These are phyloP conservation scores for Gymnoscopelus braueri DNA, from an alignment of 2,797 vertebrate species.

Conservation along the genomic window DNA sequence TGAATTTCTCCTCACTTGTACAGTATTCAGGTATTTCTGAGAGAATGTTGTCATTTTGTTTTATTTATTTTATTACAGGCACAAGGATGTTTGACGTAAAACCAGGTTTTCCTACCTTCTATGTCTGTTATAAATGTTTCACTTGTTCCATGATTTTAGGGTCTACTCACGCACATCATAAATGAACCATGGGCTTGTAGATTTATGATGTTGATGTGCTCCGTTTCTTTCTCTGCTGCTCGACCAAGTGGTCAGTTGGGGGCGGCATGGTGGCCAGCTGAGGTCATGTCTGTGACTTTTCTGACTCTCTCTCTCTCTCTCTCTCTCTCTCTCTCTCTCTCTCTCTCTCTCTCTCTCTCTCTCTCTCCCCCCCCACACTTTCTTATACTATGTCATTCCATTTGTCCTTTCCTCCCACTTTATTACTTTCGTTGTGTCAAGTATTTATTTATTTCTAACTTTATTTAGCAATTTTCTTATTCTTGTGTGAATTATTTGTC, in stretches of 20 bases:
- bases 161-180: not conserved
- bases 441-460: not conserved
- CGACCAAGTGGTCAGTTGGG: slow-evolving; percentile 54
- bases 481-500: not conserved
- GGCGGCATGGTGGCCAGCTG: slow-evolving; percentile 62
- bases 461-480: not conserved
- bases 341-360: not conserved
- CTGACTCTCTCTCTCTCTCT: slow-evolving; percentile 44
- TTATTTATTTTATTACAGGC: too few species aligned
- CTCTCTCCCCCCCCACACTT: not conserved
- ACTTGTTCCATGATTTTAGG: too few species aligned
- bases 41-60: too few species aligned
- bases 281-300: slow-evolving; percentile 72
- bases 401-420: too few species aligned
- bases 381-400: too few species aligned
- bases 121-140: too few species aligned
- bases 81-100: too few species aligned
- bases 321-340: slow-evolving; percentile 1
- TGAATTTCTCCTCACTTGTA: too few species aligned
- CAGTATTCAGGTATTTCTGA: too few species aligned
- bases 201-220: not conserved
- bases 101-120: too few species aligned
- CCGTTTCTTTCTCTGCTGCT: slow-evolving; percentile 27
- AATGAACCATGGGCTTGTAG: slow-evolving; percentile 18
- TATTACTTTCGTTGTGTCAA: too few species aligned